phyloP scores from a whole-genome alignment of 1,140 invertebrate genomes.

The Phymorhynchus buccinoides region DNA sequence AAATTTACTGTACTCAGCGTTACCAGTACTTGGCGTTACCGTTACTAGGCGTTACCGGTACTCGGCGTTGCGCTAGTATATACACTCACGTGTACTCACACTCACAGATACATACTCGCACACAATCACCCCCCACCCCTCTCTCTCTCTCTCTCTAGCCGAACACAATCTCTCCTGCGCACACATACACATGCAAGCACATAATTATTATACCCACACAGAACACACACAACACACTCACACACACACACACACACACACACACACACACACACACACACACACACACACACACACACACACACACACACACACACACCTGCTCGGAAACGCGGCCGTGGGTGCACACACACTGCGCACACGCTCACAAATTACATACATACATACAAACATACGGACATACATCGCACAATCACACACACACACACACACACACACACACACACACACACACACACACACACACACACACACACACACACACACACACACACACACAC shows the following conservation, averaged over 20 bases:
- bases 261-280: conserved; percentile 5
- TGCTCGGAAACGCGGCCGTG: too few relatives aligned
- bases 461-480: background rate
- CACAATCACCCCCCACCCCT: too few relatives aligned
- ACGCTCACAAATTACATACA: too few relatives aligned
- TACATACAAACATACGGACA: background rate
- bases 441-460: conserved; percentile 18
- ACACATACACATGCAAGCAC: background rate
- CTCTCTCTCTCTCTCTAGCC: too few relatives aligned
- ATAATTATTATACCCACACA: background rate
- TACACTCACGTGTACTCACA: too few relatives aligned
- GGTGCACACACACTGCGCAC: background rate
- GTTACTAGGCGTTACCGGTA: too few relatives aligned
- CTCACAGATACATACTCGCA: too few relatives aligned
- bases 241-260: background rate
- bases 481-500: background rate
- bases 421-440: background rate
- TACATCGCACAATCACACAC: background rate
- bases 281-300: conserved; percentile 4
- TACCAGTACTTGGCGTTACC: too few relatives aligned
- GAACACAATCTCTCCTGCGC: too few relatives aligned
- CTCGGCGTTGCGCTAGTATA: too few relatives aligned
- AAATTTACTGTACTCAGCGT: too few relatives aligned
- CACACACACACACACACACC: background rate
- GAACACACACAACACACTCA: conserved; percentile 1